Base-by-base conservation (phyloP, 2,888 invertebrate species). In the Chymomyza procnemis region DNA sequence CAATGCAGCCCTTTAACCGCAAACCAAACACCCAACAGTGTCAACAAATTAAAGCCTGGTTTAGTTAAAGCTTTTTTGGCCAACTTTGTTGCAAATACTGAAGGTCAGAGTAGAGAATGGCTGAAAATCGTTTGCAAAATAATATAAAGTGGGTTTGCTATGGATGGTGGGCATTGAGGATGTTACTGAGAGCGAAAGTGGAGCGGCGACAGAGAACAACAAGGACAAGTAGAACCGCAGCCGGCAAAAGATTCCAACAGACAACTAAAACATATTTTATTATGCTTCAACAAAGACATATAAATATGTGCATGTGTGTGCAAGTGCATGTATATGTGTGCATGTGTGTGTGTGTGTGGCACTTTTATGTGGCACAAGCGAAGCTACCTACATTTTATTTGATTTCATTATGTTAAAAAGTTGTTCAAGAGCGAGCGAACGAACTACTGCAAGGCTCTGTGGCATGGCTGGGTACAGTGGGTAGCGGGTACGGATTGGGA, bases 401-500 rank as follows among this genome's bases (percentile, higher is more conserved):
- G 87, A 88, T 87, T 88, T 88, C 88, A 88, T 87, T 87, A 88
- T 87, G 88, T 88, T 87, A 88, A 87, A 88, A 87, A 88, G 88
- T 87, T 87, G 87, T 79, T 77, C 79, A 78, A 88, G 88, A 80
- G 86, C 85, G 79, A 85, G 80, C 80, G 88, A 80, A 84, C 85
- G 79, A 85, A 82, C 80, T 78, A 86, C 72, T 66, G 67, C 58
- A 52, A 22, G 16, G 34, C 34, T n/a, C 8, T 16, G 16, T 30
- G 52, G 61, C 18, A 19, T n/a, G 34, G 5, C 2, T 4, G 34
- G 12, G 9, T 0, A n/a, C n/a, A n/a, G n/a, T n/a, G n/a, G 34
- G 1, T 1, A 12, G 58, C 0, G 6, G 6, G 26, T n/a, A n/a
- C 0, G 26, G 26, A 6, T 1, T 26, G 26, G 26, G 26, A 8